Conservation (phyloP, 2,888 invertebrate species). For the Ectemnius lituratus region DNA sequence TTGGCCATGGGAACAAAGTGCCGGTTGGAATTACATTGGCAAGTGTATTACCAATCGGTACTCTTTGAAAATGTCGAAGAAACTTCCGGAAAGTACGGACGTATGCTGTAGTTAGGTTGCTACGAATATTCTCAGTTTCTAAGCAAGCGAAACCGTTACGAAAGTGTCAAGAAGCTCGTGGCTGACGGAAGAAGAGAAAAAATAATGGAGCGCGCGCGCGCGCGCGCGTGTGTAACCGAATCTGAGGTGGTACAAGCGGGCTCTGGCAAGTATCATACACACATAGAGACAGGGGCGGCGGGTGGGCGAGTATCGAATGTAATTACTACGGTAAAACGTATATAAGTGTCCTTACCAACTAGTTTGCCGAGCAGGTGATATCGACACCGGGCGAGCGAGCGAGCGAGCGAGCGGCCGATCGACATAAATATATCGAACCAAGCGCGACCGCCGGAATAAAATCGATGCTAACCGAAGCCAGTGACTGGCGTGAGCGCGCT, state of each 20-base stretch:
- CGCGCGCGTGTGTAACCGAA: constrained; percentile 8
- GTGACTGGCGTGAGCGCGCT: not conserved
- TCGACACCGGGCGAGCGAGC: not conserved
- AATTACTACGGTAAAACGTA: constrained; percentile 11
- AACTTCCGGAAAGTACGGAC: too few species aligned
- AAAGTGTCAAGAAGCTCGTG: constrained; percentile 6
- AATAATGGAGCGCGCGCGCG: not conserved
- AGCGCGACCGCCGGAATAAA: constrained; percentile 4
- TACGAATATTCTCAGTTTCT: not conserved
- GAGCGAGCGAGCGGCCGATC: not conserved
- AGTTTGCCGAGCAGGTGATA: constrained; percentile 10
- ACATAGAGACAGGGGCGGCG: too few species aligned
- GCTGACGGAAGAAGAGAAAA: not conserved
- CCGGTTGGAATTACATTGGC: too few species aligned
- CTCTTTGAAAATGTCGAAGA: too few species aligned
- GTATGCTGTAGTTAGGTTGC: too few species aligned
- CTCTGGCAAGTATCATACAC: too few species aligned
- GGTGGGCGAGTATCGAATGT: constrained; percentile 10
- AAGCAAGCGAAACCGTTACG: constrained; percentile 7
- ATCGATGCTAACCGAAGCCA: not conserved
- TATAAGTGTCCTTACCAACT: constrained; percentile 4
- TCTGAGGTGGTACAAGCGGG: not conserved
- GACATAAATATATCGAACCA: constrained; percentile 9
- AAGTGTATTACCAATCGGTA: too few species aligned
- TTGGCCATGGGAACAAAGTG: too few species aligned